Base-by-base conservation (phyloP, 1,140 invertebrate genomes). In the Eumeta japonica region DNA sequence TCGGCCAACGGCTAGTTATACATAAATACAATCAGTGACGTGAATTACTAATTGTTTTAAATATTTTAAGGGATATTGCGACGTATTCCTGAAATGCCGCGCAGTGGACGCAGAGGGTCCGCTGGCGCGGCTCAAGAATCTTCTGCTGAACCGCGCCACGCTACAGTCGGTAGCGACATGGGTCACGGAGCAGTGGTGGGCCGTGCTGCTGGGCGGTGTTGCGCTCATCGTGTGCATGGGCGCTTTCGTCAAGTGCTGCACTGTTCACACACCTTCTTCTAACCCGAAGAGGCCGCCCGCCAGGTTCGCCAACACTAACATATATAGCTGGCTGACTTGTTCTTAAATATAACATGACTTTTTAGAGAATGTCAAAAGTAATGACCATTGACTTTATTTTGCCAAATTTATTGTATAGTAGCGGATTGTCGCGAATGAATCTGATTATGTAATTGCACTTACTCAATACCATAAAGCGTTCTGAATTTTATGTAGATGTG, bases 231-330 rank as follows among this genome's bases (percentile, higher is more conserved):
- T 97, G 41, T 86, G 94, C 51, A 98, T 99, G 95, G 95, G 92
- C 15, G 75, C 94, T n/a, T 98, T 99, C 71, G 97, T 99, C 51
- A 98, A 98, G 68, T 97, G 96, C 63, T 99, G 96, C 76, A 96
- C 97, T 10, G 96, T 99, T 35, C 96, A 99, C 67, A 99, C 97
- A 28, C 97, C 97, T 12, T 97, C 93, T 31, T 94, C 89, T 34
- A 97, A 98, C 81, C 95, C 95, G 7, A 93, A 94, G 64, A 89
- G 92, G 56, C 86, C 88, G 32, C 89, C 90, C 0, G 89, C 90
- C 3, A 81, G 70, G 70, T 75, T 36, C 12, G 9, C 42, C 36
- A 0, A 37, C 42, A n/a, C n/a, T n/a, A n/a, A n/a, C n/a, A n/a
- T n/a, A n/a, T n/a, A n/a, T n/a, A n/a, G n/a, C n/a, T n/a, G n/a